These are phyloP conservation scores for Sturnira hondurensis DNA, from an alignment of 2,113 vertebrate species.

Conservation along the genomic window DNA sequence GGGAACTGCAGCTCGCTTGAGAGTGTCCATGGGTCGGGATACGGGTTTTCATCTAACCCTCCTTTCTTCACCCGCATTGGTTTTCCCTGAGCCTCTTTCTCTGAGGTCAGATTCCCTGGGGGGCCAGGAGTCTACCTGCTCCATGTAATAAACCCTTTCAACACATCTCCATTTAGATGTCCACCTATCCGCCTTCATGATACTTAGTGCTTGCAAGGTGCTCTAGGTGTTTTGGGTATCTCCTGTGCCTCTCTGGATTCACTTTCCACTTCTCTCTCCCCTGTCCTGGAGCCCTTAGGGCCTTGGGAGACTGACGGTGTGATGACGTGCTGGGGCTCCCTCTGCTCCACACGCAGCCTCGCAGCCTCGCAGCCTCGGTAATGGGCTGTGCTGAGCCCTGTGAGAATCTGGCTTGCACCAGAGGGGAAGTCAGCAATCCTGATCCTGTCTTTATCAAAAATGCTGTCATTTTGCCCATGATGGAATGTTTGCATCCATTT, in stretches of 20 bases:
- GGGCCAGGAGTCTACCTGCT: neutral
- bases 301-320: too few relatives aligned
- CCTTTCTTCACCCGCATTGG: neutral
- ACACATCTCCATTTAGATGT: neutral
- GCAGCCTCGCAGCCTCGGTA: neutral
- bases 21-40: neutral
- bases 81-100: neutral
- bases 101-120: neutral
- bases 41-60: neutral
- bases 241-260: neutral
- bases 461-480: neutral
- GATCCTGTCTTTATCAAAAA: neutral
- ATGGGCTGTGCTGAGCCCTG: neutral
- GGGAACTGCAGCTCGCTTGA: neutral
- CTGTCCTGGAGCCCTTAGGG: rapidly evolving
- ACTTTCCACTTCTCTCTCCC: neutral
- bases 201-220: neutral
- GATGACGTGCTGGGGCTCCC: neutral
- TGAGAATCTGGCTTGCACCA: neutral
- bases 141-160: neutral
- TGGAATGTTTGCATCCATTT: neutral
- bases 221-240: neutral
- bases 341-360: too few relatives aligned
- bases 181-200: neutral
- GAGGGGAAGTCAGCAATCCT: neutral